Evolutionary conservation across 2,888 invertebrate genomes (phyloP).

Genomic region (Pandemis cinnamomeana): DNA sequence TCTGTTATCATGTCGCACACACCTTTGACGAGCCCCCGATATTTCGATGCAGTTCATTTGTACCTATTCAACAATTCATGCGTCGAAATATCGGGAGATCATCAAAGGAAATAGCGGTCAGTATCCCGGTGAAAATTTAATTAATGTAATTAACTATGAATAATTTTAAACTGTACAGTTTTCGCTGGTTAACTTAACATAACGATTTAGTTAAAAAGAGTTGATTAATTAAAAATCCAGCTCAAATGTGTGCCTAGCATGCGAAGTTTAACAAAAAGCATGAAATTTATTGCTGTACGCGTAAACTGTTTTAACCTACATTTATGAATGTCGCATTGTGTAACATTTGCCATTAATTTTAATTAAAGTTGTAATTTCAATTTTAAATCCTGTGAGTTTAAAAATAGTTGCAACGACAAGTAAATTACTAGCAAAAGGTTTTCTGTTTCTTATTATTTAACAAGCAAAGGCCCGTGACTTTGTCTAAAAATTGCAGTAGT

Average conservation of each 20-base stretch:
- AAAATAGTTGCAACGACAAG: neutral
- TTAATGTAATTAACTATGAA: neutral
- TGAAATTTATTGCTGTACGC: constrained; percentile 39
- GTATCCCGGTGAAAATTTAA: no score
- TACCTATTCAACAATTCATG: no score
- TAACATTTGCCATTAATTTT: constrained; percentile 10
- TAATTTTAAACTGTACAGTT: no score
- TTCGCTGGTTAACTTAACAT: constrained; percentile 43
- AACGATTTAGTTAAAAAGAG: constrained; percentile 11
- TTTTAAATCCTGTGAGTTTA: neutral
- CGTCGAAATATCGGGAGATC: no score
- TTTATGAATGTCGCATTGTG: constrained; percentile 12
- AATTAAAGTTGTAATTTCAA: neutral
- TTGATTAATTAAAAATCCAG: constrained; percentile 26
- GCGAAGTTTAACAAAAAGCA: constrained; percentile 35
- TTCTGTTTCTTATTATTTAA: neutral
- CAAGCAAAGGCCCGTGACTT: no score
- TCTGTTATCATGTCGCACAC: no score
- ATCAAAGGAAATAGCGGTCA: no score
- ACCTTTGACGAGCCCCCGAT: no score
- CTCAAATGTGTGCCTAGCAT: constrained; percentile 26
- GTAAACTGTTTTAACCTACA: constrained; percentile 18
- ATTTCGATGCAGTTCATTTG: no score
- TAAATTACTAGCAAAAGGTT: neutral
- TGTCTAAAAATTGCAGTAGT: no score